Conservation (phyloP, 2,113 vertebrate genomes). For the Oceanodroma tethys region DNA sequence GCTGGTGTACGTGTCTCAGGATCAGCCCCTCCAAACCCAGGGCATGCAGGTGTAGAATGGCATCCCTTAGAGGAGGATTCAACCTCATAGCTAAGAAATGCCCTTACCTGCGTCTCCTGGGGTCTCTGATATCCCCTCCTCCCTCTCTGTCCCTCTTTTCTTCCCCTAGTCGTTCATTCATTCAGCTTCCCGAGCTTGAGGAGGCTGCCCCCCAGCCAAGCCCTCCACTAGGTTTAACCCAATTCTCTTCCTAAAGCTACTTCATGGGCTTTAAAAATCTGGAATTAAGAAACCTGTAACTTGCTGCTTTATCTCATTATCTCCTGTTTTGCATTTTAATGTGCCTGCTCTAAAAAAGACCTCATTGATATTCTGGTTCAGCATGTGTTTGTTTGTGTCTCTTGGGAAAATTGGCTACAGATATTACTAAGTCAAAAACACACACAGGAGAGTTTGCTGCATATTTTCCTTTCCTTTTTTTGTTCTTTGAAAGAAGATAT, state of each 20-base stretch:
- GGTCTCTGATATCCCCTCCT: background rate
- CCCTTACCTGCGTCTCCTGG: background rate
- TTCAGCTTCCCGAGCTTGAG: background rate
- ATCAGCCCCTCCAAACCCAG: background rate
- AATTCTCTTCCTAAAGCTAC: background rate
- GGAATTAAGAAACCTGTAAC: constrained; percentile 73
- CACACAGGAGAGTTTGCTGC: constrained; percentile 61
- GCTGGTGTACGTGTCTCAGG: background rate
- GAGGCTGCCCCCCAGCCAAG: background rate
- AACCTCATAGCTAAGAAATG: background rate
- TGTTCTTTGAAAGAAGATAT: constrained; percentile 23
- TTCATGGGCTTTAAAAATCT: constrained; percentile 11
- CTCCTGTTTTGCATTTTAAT: constrained; percentile 83
- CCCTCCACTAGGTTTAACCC: background rate
- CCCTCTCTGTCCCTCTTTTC: background rate
- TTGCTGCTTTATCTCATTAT: constrained; percentile 79
- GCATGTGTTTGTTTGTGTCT: constrained; percentile 78
- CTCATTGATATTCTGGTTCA: constrained; percentile 77
- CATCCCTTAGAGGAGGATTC: background rate
- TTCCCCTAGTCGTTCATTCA: background rate
- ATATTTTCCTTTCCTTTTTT: constrained; percentile 5
- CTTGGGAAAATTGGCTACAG: constrained; percentile 74
- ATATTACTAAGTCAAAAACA: constrained; percentile 73
- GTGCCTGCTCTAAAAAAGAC: constrained; percentile 73
- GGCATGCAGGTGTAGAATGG: background rate